Percentiles rank a stretch among this genome's conserved stretches.
Conservation (phyloP, 2,113 vertebrate genomes). For the Sporophila hypoxantha region DNA sequence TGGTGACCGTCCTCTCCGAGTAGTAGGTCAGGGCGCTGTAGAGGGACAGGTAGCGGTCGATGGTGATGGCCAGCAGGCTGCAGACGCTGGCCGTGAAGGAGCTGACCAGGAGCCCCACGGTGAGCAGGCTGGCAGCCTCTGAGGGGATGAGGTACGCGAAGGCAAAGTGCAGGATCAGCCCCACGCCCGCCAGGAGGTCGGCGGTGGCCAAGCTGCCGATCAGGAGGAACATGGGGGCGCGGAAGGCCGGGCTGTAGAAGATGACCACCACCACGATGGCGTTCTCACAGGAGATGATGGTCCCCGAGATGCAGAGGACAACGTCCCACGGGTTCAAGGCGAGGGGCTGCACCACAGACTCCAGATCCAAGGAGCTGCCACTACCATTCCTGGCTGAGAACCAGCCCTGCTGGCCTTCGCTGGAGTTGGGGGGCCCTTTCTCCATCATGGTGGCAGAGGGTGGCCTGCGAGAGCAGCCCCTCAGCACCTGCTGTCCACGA, state of each 20-base stretch:
- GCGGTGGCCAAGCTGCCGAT: slow-evolving; percentile 86
- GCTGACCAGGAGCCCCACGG: slow-evolving; percentile 81
- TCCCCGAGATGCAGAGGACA: slow-evolving; percentile 85
- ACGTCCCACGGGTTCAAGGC: slow-evolving; percentile 83
- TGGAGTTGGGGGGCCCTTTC: not conserved
- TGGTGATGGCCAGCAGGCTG: slow-evolving; percentile 87
- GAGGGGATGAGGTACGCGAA: slow-evolving; percentile 80
- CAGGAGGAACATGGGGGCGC: slow-evolving; percentile 86
- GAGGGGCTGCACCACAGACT: slow-evolving; percentile 46
- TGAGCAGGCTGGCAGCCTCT: slow-evolving; percentile 73
- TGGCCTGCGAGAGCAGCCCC: not conserved
- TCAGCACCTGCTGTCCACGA: not conserved
- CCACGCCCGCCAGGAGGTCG: slow-evolving; percentile 86
- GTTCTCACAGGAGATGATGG: slow-evolving; percentile 86
- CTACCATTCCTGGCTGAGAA: slow-evolving; percentile 13
- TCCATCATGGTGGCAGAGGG: slow-evolving; percentile 28
- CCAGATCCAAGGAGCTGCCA: slow-evolving; percentile 58
- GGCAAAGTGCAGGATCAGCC: slow-evolving; percentile 85
- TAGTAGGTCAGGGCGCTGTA: slow-evolving; percentile 90
- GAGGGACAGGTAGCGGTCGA: slow-evolving; percentile 91
- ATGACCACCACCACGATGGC: slow-evolving; percentile 87
- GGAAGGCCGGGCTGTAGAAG: slow-evolving; percentile 79
- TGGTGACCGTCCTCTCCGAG: slow-evolving; percentile 78
- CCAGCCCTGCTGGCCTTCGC: slow-evolving; percentile 33
- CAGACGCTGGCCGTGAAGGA: slow-evolving; percentile 88